Evolutionary conservation across 2,113 vertebrate genomes (phyloP).

Genomic region (Acinonyx jubatus): DNA sequence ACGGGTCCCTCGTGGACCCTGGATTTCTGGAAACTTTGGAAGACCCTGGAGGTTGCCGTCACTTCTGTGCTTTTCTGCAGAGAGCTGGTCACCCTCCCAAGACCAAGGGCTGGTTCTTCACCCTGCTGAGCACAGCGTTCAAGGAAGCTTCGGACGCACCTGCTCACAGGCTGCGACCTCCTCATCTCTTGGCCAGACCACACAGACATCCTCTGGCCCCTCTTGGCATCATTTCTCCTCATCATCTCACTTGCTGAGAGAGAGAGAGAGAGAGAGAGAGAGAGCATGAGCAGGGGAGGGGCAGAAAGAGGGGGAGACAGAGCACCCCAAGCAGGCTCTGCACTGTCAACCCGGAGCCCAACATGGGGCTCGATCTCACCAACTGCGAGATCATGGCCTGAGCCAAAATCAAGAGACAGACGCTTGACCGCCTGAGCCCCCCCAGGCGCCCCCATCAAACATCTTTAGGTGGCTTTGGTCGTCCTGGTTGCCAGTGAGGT

Average conservation of each 20-base stretch:
- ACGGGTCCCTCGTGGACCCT: constrained; percentile 93
- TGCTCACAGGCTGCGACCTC: constrained; percentile 89
- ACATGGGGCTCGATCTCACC: no score
- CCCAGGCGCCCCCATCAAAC: no score
- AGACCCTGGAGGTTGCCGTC: constrained; percentile 93
- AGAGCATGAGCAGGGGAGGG: no score
- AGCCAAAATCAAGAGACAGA: no score
- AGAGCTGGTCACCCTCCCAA: constrained; percentile 89
- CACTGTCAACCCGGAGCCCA: no score
- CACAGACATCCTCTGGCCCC: constrained; percentile 90
- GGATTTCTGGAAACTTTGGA: constrained; percentile 94
- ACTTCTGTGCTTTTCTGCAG: constrained; percentile 95
- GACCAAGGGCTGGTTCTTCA: constrained; percentile 92
- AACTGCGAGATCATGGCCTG: no score
- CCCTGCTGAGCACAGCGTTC: constrained; percentile 92
- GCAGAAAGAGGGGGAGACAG: no score
- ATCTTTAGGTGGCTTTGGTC: not conserved
- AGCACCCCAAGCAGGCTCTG: no score
- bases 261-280: no score
- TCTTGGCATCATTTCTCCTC: constrained; percentile 92
- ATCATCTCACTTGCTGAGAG: constrained; percentile 87
- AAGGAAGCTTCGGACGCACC: constrained; percentile 93
- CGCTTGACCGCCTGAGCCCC: no score
- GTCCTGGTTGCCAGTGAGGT: not conserved
- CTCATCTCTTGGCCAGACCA: constrained; percentile 91